A percentile compares a stretch with the other conserved stretches of the same genome.
Conservation (phyloP, 2,113 vertebrate genomes). For the Pollimyrus isidori region DNA sequence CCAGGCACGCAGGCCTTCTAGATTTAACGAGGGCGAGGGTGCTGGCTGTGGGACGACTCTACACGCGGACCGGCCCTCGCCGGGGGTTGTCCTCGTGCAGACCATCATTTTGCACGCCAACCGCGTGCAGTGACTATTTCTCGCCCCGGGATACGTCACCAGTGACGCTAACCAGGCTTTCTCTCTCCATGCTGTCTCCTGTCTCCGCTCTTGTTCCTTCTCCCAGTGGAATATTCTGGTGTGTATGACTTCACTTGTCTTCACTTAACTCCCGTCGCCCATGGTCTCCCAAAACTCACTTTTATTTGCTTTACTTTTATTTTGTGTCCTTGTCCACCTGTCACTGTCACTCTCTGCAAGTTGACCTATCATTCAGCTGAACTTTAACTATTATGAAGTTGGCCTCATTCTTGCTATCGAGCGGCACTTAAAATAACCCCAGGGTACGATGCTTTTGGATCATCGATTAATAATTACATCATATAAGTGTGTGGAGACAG, state of each 20-base stretch:
- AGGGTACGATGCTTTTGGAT: not conserved
- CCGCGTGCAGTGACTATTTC: not conserved
- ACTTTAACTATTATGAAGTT: not conserved
- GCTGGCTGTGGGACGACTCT: not conserved
- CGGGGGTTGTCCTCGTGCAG: not conserved
- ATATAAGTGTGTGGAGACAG: not conserved
- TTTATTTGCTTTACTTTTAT: not conserved
- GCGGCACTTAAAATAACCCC: not conserved
- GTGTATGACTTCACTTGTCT: slow-evolving; percentile 65
- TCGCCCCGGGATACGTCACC: not conserved
- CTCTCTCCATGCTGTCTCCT: slow-evolving; percentile 67
- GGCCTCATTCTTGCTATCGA: not conserved
- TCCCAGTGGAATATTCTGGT: slow-evolving; percentile 92
- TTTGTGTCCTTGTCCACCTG: not conserved
- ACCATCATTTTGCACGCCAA: not conserved
- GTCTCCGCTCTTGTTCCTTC: slow-evolving; percentile 72
- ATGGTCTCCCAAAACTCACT: not conserved
- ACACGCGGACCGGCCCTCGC: not conserved
- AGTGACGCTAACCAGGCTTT: slow-evolving; percentile 65
- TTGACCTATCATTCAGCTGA: slow-evolving; percentile 13
- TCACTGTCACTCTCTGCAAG: slow-evolving; percentile 9
- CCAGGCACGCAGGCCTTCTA: not conserved
- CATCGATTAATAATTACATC: not conserved
- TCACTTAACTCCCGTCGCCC: not conserved
- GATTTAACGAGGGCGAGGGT: not conserved